Base-by-base conservation (phyloP, 2,888 invertebrate species). In the Andrena minutula region DNA sequence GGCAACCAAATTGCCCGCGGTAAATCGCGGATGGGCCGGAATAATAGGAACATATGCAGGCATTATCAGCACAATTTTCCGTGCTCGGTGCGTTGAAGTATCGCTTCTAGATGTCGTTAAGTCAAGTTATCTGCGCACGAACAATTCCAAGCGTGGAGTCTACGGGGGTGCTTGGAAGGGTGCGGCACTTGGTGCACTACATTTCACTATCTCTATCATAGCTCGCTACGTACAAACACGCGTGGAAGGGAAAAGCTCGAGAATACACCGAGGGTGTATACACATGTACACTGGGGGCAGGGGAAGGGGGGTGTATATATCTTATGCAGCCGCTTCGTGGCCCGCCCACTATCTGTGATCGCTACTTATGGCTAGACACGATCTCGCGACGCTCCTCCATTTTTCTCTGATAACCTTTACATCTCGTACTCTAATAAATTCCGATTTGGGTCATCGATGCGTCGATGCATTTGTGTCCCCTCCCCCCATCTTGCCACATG, bases 291-390 rank as follows among this genome's bases (percentile, higher is more conserved):
- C 28, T 12, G 53, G 30, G 10, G 10, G 32, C 64, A 32, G 65
- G 32, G 32, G 12, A 1, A 60, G 20, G 65, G 75, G 26, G 47
- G 85, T 47, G 41, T 64, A 58, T 87, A 77, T 85, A 89, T 88
- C 83, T 90, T 87, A 86, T 82, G 84, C 82, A 85, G 85, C 82
- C 85, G 79, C 72, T 72, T 61, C 68, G 76, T 61, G 69, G 75
- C 77, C 84, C 80, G 74, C 84, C 84, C 78, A 56, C 85, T 88
- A 90, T 91, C 88, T 84, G 71, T 70, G 85, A 92, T 91, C 91
- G 89, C 92, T 92, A 90, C 92, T 92, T 92, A 92, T 92, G 91
- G 86, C 89, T 79, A 89, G 91, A 92, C 92, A 92, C 91, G 92
- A 91, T 91, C 88, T 89, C 79, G 47, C 82, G 47, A 66, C 80